Conservation (phyloP, 2,797 vertebrate genomes). For the Pelobates cultripes region DNA sequence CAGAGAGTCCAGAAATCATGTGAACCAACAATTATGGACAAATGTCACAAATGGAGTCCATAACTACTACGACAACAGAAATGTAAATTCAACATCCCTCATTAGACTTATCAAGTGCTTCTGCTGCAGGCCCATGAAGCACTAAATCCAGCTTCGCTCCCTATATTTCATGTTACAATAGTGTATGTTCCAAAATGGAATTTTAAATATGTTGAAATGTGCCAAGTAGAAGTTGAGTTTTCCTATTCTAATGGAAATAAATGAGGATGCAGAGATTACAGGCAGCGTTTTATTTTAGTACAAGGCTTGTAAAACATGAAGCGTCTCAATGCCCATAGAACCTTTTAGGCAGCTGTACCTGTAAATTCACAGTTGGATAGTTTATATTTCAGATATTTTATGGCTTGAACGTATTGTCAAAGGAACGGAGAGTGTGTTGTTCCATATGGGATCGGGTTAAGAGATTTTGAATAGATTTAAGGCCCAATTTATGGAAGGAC, state of each 20-base stretch:
- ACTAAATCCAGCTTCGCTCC: too few relatives aligned
- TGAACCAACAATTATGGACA: too few relatives aligned
- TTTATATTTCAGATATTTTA: slow-evolving; percentile 36
- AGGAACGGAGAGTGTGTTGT: slow-evolving; percentile 28
- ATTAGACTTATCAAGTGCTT: too few relatives aligned
- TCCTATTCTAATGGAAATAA: not conserved
- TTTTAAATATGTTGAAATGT: not conserved
- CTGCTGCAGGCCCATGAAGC: too few relatives aligned
- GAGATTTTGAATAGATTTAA: slow-evolving; percentile 36
- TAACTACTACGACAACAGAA: too few relatives aligned
- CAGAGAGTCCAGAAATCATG: too few relatives aligned
- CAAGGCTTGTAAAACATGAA: slow-evolving; percentile 7
- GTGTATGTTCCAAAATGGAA: not conserved
- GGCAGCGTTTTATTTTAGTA: slow-evolving; percentile 4
- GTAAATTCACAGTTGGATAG: slow-evolving; percentile 43
- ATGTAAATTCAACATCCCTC: too few relatives aligned
- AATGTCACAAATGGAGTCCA: too few relatives aligned
- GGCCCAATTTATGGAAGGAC: slow-evolving; percentile 27
- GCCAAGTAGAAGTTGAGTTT: slow-evolving; percentile 5
- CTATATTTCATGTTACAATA: too few relatives aligned
- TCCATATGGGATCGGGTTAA: slow-evolving; percentile 26
- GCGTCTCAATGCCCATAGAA: slow-evolving; percentile 1
- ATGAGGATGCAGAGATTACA: slow-evolving; percentile 4
- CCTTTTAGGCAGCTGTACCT: slow-evolving; percentile 26
- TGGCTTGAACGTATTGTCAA: slow-evolving; percentile 29